These are phyloP conservation scores for Pagrus major DNA, from an alignment of 2,113 vertebrate species.

Conservation along the genomic window DNA sequence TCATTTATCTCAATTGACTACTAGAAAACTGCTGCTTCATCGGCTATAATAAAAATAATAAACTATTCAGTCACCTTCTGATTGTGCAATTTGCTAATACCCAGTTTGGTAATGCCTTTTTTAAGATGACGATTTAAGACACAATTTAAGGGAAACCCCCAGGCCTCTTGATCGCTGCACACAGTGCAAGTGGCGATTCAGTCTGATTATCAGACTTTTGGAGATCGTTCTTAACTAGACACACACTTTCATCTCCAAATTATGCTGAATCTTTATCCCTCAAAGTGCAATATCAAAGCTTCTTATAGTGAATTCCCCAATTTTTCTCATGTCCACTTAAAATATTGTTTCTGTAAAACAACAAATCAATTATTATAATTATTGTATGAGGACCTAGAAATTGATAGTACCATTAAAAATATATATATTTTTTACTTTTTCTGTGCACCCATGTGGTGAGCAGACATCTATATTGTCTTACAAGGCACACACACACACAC, in stretches of 20 bases:
- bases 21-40: background rate
- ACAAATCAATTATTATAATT: background rate
- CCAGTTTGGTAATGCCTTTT: too few species aligned
- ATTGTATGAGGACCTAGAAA: background rate
- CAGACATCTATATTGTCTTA: slow-evolving; percentile 5
- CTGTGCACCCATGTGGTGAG: background rate
- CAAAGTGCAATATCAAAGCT: background rate
- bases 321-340: background rate
- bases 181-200: background rate
- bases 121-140: background rate
- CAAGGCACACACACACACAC: background rate
- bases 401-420: background rate
- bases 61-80: too few species aligned
- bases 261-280: background rate
- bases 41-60: too few species aligned
- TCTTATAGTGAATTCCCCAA: background rate
- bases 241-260: background rate
- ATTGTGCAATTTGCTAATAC: too few species aligned
- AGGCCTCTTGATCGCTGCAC: background rate
- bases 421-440: background rate
- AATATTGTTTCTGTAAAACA: background rate
- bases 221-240: background rate
- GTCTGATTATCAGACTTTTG: background rate
- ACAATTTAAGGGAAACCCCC: background rate
- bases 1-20: background rate